A percentile compares a stretch with the other conserved stretches of the same genome.
Evolutionary conservation across 2,797 vertebrate species (phyloP).

Genomic region (Stomatorhinus walkeri): DNA sequence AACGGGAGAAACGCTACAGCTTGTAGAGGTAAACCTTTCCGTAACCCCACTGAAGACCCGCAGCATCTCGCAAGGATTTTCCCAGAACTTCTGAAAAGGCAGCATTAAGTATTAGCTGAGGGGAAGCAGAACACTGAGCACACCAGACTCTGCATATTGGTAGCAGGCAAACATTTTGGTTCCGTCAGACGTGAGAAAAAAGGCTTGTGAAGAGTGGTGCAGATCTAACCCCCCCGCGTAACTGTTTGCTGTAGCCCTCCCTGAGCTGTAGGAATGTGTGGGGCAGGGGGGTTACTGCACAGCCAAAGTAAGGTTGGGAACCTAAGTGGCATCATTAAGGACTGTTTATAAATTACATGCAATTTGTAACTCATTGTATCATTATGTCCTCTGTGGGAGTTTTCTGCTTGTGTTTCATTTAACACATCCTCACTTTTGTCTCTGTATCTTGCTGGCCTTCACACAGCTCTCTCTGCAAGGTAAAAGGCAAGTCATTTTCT

Average conservation of each 20-base stretch:
- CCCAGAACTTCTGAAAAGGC: background rate
- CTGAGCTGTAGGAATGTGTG: background rate
- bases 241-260: slow-evolving; percentile 1
- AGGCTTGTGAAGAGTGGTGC: background rate
- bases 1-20: background rate
- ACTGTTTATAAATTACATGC: slow-evolving; percentile 23
- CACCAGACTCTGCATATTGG: background rate
- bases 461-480: background rate
- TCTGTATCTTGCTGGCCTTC: background rate
- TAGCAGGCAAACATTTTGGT: background rate
- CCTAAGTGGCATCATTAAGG: slow-evolving; percentile 16
- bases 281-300: background rate
- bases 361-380: slow-evolving; percentile 22
- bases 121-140: background rate
- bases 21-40: background rate
- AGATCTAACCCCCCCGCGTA: background rate
- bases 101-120: background rate
- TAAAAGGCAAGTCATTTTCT: no score
- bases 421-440: background rate
- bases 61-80: background rate
- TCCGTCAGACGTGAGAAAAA: background rate
- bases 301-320: slow-evolving; percentile 5
- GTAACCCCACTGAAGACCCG: background rate
- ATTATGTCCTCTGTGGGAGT: slow-evolving; percentile 6
- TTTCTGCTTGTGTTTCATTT: background rate